phyloP scores from a whole-genome alignment of 1,140 invertebrate species.

The Zaprionus ornatus region DNA sequence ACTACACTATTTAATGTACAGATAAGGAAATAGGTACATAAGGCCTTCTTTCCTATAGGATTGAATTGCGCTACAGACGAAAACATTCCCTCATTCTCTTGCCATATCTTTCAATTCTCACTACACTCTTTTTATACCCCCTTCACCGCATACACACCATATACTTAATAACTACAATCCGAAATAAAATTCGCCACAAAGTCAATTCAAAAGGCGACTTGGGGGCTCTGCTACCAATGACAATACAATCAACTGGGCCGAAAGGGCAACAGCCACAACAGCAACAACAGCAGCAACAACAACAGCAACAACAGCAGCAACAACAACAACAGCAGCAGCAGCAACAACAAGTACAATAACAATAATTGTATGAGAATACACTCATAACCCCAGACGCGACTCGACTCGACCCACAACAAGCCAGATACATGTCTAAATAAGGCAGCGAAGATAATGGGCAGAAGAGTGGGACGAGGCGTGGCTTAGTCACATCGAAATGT shows the following conservation, averaged over 20 bases:
- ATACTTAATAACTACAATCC: neutral
- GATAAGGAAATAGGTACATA: neutral
- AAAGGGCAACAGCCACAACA: conserved; percentile 8
- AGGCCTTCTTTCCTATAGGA: neutral
- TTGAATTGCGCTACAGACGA: neutral
- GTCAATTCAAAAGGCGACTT: neutral
- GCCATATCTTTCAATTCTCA: neutral
- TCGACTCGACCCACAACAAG: conserved; percentile 1
- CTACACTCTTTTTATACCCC: neutral
- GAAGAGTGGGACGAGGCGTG: neutral
- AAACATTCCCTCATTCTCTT: neutral
- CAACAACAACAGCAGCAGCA: neutral
- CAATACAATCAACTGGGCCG: conserved; percentile 64
- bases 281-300: too few species aligned
- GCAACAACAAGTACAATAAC: neutral
- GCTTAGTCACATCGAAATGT: conserved; percentile 8
- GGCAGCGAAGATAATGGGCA: neutral
- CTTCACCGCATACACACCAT: too few species aligned
- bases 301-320: neutral
- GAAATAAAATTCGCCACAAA: neutral
- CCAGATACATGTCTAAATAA: conserved; percentile 2
- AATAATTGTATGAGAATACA: conserved; percentile 4
- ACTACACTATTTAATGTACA: too few species aligned
- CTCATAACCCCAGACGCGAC: neutral
- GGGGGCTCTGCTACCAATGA: conserved; percentile 41